Conservation (phyloP, 2,888 invertebrate genomes). For the Acrocera orbiculus region DNA sequence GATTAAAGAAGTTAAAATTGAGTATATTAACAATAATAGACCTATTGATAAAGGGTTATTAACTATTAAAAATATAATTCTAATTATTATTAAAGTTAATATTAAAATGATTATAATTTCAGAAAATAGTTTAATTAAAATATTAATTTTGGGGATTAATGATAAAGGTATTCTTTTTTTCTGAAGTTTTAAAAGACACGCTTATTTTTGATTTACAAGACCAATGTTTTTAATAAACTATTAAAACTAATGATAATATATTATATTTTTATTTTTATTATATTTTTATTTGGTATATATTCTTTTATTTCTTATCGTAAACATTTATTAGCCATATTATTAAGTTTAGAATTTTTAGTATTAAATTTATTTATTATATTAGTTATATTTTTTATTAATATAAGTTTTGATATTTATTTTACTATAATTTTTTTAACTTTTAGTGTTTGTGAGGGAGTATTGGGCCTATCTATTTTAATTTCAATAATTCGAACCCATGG, state of each 20-base stretch:
- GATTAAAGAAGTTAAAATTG: slow-evolving; percentile 33
- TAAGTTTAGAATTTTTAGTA: slow-evolving; percentile 43
- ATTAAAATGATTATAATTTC: slow-evolving; percentile 23
- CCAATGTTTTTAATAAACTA: slow-evolving; percentile 49
- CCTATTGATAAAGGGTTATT: slow-evolving; percentile 38
- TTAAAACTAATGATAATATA: slow-evolving; percentile 40
- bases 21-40: slow-evolving; percentile 36
- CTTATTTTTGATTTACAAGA: slow-evolving; percentile 50
- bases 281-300: slow-evolving; percentile 35
- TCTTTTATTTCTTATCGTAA: slow-evolving; percentile 39
- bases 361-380: slow-evolving; percentile 37
- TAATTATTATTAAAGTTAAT: slow-evolving; percentile 20
- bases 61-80: slow-evolving; percentile 30
- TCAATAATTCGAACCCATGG: slow-evolving; percentile 43
- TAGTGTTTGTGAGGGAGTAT: slow-evolving; percentile 45
- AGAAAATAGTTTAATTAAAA: slow-evolving; percentile 48
- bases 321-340: slow-evolving; percentile 40
- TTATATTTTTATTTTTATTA: slow-evolving; percentile 32
- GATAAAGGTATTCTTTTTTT: slow-evolving; percentile 38
- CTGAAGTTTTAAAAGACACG: slow-evolving; percentile 41
- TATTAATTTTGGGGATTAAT: slow-evolving; percentile 54
- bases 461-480: slow-evolving; percentile 44
- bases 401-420: slow-evolving; percentile 37
- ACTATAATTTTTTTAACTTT: slow-evolving; percentile 42
- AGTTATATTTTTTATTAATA: slow-evolving; percentile 32